A percentile compares a stretch with the other conserved stretches of the same genome.
These are phyloP conservation scores for Zenarchopterus dispar DNA, from an alignment of 2,797 vertebrate genomes.

Conservation along the genomic window DNA sequence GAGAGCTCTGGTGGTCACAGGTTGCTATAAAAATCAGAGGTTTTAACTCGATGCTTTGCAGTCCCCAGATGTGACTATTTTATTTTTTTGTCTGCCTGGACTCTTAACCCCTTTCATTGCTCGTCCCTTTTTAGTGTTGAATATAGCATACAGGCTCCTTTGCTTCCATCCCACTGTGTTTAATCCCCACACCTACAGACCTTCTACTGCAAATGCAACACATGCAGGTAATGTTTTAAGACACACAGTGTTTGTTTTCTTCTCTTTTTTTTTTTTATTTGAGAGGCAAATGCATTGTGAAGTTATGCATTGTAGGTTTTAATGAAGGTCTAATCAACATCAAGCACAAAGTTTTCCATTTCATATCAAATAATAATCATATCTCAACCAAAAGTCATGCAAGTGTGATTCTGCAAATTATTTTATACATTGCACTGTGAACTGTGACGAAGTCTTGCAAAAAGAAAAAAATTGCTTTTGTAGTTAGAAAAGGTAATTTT, in stretches of 20 bases:
- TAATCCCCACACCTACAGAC: conserved; percentile 52
- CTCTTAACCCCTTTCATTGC: conserved; percentile 64
- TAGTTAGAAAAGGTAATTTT: conserved; percentile 54
- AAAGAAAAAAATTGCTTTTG: conserved; percentile 30
- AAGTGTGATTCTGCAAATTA: conserved; percentile 6
- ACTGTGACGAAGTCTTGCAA: conserved; percentile 15
- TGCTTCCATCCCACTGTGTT: conserved; percentile 35
- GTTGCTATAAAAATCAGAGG: conserved; percentile 68
- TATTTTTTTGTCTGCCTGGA: conserved; percentile 59
- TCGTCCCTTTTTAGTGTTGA: conserved; percentile 48
- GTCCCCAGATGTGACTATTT: conserved; percentile 61
- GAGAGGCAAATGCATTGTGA: conserved; percentile 19
- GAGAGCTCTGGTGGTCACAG: conserved; percentile 56
- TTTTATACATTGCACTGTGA: conserved; percentile 7
- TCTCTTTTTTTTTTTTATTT: too few relatives aligned
- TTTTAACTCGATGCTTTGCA: conserved; percentile 67
- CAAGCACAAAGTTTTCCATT: not conserved
- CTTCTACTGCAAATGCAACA: conserved; percentile 30
- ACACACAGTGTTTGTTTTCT: conserved; percentile 2
- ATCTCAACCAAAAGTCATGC: conserved; percentile 3
- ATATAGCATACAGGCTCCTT: conserved; percentile 45
- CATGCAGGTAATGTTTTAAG: conserved; percentile 17
- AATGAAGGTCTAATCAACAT: not conserved
- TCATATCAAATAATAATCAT: not conserved
- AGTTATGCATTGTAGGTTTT: conserved; percentile 11